Evolutionary conservation across 2,797 vertebrate genomes (phyloP), one percentile per base, ranked within the genome.

Genomic region (Chelon labrosus): DNA sequence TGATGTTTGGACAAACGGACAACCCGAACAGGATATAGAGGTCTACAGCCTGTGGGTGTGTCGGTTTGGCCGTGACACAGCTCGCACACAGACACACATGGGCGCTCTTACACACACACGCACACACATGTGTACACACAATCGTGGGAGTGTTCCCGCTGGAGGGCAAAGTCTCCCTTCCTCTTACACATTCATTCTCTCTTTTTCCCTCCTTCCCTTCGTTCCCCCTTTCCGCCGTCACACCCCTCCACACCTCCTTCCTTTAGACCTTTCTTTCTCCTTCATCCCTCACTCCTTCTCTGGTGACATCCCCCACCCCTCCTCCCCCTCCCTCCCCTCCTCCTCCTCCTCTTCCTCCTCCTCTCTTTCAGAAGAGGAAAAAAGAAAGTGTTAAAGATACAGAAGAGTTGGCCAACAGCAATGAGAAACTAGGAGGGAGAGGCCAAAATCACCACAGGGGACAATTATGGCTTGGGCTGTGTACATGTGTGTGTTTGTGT

Each of bases 111-210:
- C 54, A 42, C 67, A 70, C 22, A 38, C 22, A 60, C 60, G 71
- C 58, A 64, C 50, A 70, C 78, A 70, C 69, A 75, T 55, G 70
- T 10, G 25, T 49, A 76, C 82, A 78, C 85, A 89, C 84, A 90
- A 85, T 90, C 62, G 83, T 91, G 90, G 91, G 93, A 91, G 92
- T 91, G 91, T 91, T 93, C 85, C 87, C 68, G 85, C 93, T 92
- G 90, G 88, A 93, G 94, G 92, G 92, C 92, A 94, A 93, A 94
- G 91, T 93, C 93, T 94, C 91, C 88, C 90, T 94, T 92, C 91
- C 91, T 93, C 87, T 90, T 86, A 88, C 85, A 90, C 82, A 83
- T 89, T 89, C 83, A 84, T 80, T 83, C 90, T 88, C 82, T 85
- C 83, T 73, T 44, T 44, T 83, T 82, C 75, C 66, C 83, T 82